Base-by-base conservation (phyloP, 2,113 vertebrate species). In the Tretioscincus oriximinensis region DNA sequence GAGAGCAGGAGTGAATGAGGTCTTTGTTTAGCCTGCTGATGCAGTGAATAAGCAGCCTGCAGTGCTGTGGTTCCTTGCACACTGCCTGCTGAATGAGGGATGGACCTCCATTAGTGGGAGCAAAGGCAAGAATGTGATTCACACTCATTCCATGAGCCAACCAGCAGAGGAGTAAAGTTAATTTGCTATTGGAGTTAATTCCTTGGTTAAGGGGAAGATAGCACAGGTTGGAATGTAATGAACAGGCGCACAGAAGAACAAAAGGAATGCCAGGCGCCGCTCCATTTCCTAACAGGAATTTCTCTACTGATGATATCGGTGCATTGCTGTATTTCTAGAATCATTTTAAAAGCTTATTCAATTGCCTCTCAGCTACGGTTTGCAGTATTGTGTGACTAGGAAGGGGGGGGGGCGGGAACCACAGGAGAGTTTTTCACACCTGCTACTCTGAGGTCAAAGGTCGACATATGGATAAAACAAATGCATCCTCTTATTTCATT, bases 21-120 rank as follows among this genome's bases (percentile, higher is more conserved):
- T 88, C 90, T 89, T 88, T 93, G 90, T 93, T 91, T 51, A 3
- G 67, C 85, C 87, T 77, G 49, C 66, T 0, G 18, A 31, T 67
- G 58, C 86, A 85, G 73, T 91, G 88, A 93, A 92, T 92, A 91
- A 87, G 87, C 84, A 66, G 91, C 82, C 89, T 81, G 86, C 80
- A 85, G 80, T 87, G 54, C 87, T n/a, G 76, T 71, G 89, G 89
- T 87, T 86, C 89, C 81, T 81, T 0, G 88, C 31, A 35, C 5
- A 0, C 58, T 61, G 90, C 84, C 75, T 73, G 75, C 87, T 67
- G 35, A 60, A 64, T 65, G 21, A 8, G 77, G 29, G 47, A 5
- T 11, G 31, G 77, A 78, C 75, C 71, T 60, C 84, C 81, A 82
- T 9, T 2, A 61, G 28, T 5, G 80, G 81, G 76, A 0, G 9